Evolutionary conservation across 2,113 vertebrate species (phyloP), one percentile per base, ranked within the genome.

Genomic region (Paedocypris sp.): DNA sequence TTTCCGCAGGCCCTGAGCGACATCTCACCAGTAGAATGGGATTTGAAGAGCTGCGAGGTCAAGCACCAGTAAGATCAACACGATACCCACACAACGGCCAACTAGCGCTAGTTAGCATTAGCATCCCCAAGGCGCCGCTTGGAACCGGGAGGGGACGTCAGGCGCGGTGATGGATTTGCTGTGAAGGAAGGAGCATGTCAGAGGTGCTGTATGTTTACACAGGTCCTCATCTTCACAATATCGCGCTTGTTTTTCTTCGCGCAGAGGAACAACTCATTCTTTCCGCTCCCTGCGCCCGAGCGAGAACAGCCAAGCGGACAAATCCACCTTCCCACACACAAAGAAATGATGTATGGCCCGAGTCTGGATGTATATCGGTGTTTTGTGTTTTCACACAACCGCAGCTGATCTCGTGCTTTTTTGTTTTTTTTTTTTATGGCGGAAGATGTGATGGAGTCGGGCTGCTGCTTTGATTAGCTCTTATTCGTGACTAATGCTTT

Each of bases 341-440:
- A 51, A 50, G 60, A 68, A 36, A 49, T 61, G 68, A 65, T 65
- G 57, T 42, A 65, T 56, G 49, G 51, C 19, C 46, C 15, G 10
- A 26, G 13, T 23, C 18, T 12, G 58, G 63, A 66, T n/a, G 19
- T 32, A 36, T 41, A 48, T 54, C 54, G 25, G 32, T 60, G 62
- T 57, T 61, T 29, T 47, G 52, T 66, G 58, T 59, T 70, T 70
- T 60, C 46, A 62, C 52, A 62, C 45, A 49, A 61, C 57, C 38
- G 12, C 68, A 58, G 46, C 15, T 38, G 23, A 59, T 57, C 46
- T 59, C 15, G 15, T 41, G 39, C 54, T 19, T 48, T 12, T 28
- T 25, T 33, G 33, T 6, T n/a, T n/a, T 35, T 52, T 62, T 46
- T 58, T 61, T 52, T 58, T 53, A 62, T 46, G 62, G 28, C 47